phyloP scores from a whole-genome alignment of 2,113 vertebrate genomes.

The Polyodon spathula region DNA sequence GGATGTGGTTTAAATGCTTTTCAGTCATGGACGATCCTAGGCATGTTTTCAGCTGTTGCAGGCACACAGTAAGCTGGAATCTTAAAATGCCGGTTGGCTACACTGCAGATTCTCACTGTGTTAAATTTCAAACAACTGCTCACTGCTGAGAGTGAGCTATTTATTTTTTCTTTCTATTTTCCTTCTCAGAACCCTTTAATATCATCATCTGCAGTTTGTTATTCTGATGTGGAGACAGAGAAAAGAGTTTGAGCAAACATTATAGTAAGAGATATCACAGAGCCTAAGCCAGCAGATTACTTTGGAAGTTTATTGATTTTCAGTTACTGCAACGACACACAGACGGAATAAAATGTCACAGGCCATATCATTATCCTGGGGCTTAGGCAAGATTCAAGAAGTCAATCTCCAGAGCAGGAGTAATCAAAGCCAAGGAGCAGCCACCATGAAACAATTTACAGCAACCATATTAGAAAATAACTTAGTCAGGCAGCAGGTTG shows the following conservation, averaged over 20 bases:
- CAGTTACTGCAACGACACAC: background rate
- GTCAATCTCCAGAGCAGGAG: background rate
- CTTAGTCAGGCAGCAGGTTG: too few relatives aligned
- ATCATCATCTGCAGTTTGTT: background rate
- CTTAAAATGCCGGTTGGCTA: too few relatives aligned
- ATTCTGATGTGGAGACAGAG: background rate
- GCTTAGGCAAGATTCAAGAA: background rate
- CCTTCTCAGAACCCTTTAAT: too few relatives aligned
- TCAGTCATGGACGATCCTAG: too few relatives aligned
- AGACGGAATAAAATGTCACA: background rate
- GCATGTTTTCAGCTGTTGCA: too few relatives aligned
- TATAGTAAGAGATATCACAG: background rate
- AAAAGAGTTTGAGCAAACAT: background rate
- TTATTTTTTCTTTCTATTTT: too few relatives aligned
- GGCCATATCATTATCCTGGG: background rate
- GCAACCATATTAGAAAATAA: too few relatives aligned
- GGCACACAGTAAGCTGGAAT: too few relatives aligned
- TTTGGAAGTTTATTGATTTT: conserved; percentile 10
- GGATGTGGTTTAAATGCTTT: too few relatives aligned
- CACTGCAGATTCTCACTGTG: too few relatives aligned
- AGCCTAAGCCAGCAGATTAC: background rate
- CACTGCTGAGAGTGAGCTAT: too few relatives aligned
- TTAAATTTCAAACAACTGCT: too few relatives aligned
- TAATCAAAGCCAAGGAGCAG: conserved; percentile 1
- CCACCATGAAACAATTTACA: background rate